Conservation (phyloP, 2,113 vertebrate genomes). For the Sylvietta virens region DNA sequence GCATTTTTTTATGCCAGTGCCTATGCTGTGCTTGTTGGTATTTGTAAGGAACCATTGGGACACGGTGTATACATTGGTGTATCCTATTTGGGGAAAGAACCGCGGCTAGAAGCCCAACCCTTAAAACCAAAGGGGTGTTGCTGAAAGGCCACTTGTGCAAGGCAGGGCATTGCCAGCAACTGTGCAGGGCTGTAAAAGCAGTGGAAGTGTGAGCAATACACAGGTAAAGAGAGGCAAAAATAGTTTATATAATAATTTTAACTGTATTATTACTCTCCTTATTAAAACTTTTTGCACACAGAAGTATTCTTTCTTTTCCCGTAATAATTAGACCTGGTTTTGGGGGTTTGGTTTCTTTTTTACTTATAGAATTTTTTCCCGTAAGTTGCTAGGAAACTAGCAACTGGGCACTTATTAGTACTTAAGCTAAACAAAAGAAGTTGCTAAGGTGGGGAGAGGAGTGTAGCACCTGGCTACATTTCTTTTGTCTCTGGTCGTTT, state of each 20-base stretch:
- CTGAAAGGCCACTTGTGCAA: neutral
- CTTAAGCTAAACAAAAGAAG: neutral
- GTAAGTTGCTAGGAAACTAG: neutral
- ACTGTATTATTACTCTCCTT: neutral
- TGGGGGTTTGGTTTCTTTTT: neutral
- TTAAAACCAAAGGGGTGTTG: rapidly evolving
- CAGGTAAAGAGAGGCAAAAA: neutral
- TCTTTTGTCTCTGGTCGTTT: neutral
- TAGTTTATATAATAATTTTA: neutral
- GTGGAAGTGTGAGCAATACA: neutral
- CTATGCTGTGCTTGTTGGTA: neutral
- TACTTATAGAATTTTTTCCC: neutral
- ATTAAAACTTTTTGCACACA: neutral
- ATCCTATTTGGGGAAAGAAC: neutral
- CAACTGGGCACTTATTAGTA: neutral
- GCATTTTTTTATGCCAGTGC: neutral
- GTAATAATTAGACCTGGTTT: neutral
- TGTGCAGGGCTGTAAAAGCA: neutral
- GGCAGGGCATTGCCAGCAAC: neutral
- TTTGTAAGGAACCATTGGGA: neutral
- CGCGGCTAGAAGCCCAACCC: rapidly evolving
- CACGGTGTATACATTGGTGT: no score
- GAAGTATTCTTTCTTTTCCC: neutral
- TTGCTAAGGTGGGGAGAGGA: neutral
- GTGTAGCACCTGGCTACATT: neutral